Base-by-base conservation (phyloP, 2,888 invertebrate genomes). In the Meloe dianella region DNA sequence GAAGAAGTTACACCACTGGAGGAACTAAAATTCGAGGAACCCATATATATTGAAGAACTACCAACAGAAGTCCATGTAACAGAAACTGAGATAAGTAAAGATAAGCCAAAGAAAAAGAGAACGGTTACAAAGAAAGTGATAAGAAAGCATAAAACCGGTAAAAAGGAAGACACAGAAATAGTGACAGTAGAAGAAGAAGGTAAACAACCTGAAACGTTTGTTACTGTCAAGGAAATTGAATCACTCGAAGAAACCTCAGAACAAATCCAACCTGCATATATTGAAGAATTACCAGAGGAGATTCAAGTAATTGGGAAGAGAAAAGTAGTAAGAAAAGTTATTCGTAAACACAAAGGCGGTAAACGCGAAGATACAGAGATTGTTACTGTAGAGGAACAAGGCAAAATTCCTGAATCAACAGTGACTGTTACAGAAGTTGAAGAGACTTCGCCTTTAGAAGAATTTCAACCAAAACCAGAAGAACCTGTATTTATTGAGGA, bases 121-220 rank as follows among this genome's bases (percentile, higher is more conserved):
- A 72, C 73, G 17, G 71, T 77, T 8, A 83, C 79, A 67, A 84
- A 82, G 64, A 77, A 80, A 27, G 79, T 81, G 0, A 81, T 80
- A 24, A 82, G 80, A 35, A 83, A 81, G 70, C 73, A 74, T 24
- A 77, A 76, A 10, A 83, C 79, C 4, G 78, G 75, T 20, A 81
- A 80, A 63, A 70, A 84, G 47, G 78, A 82, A 75, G 76, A 79
- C 0, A 82, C 83, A 27, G 82, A 85, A 78, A 84, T 83, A 65
- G 76, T 78, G 14, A 77, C 76, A 20, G 79, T 75, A 0, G 74
- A 79, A 71, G 77, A 79, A 68, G 79, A 75, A 66, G 76, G 72
- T 38, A 75, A 76, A 65, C 62, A 69, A 68, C 79, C 77, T 6
- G 74, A 83, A 71, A 80, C 77, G 0, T 72, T 72, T 9, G 70